Conservation (phyloP, 2,113 vertebrate genomes). For the Ginglymostoma cirratum region DNA sequence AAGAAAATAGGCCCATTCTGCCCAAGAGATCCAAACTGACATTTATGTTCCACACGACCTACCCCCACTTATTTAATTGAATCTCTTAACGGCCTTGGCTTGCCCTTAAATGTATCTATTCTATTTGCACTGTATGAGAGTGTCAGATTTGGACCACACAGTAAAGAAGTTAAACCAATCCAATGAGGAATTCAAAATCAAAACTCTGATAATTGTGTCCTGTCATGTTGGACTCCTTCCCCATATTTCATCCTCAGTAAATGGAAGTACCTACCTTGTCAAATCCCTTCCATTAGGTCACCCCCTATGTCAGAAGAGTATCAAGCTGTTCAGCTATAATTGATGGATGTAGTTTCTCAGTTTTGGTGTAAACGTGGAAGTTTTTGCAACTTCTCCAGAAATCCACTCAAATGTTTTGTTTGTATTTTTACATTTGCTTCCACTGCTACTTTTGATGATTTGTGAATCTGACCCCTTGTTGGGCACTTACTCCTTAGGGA, state of each 20-base stretch:
- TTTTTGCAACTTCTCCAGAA: not conserved
- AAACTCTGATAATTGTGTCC: no score
- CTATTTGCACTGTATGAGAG: not conserved
- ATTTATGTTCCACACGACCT: not conserved
- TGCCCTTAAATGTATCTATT: not conserved
- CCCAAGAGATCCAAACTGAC: not conserved
- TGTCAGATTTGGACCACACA: not conserved
- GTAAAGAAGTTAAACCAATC: not conserved
- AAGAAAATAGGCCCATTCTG: not conserved
- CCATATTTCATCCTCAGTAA: not conserved
- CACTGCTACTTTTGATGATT: not conserved
- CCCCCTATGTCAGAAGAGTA: not conserved
- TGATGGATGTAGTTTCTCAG: not conserved
- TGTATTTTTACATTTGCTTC: not conserved
- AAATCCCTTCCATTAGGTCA: not conserved
- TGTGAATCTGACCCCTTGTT: not conserved
- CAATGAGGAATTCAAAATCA: no score
- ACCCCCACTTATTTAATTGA: not conserved
- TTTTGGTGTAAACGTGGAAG: not conserved
- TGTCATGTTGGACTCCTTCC: not conserved
- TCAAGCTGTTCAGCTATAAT: not conserved
- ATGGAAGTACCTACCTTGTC: not conserved
- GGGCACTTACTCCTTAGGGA: not conserved
- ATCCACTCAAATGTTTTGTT: not conserved
- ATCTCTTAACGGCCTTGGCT: not conserved